phyloP scores from a whole-genome alignment of 2,113 vertebrate species.

The Pteropus alecto region DNA sequence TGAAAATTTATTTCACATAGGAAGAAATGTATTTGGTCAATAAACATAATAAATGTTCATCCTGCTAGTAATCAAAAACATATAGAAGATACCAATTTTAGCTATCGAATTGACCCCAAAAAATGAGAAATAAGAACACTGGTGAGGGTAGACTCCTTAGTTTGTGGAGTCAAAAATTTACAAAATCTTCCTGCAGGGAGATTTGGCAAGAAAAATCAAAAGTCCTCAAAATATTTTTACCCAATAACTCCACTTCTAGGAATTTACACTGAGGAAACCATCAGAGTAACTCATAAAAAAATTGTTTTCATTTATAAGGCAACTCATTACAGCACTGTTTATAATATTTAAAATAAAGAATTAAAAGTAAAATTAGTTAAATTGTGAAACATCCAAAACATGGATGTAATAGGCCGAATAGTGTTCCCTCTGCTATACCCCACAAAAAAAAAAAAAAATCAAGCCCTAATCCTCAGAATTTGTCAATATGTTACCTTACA shows the following conservation, averaged over 20 bases:
- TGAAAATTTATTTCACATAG: neutral
- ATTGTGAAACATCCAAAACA: neutral
- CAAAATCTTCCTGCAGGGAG: neutral
- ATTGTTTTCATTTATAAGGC: neutral
- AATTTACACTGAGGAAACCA: constrained; percentile 8
- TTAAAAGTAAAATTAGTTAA: neutral
- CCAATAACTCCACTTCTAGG: neutral
- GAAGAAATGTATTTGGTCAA: neutral
- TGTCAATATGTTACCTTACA: neutral
- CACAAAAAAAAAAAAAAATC: neutral
- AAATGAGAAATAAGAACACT: neutral
- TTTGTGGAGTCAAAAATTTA: neutral
- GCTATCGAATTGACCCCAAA: neutral
- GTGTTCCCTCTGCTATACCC: accelerated
- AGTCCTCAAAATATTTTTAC: constrained; percentile 18
- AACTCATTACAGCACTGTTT: neutral
- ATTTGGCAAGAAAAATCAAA: constrained; percentile 15
- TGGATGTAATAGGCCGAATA: neutral
- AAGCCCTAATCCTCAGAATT: neutral
- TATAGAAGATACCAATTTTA: neutral
- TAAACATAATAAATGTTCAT: neutral
- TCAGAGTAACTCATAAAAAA: constrained; percentile 2
- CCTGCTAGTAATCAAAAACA: neutral
- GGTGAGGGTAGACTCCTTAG: neutral
- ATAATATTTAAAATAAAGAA: neutral